Percentiles rank a stretch among this genome's conserved stretches.
These are phyloP conservation scores for Entelurus aequoreus DNA, from an alignment of 2,113 vertebrate genomes.

Conservation along the genomic window DNA sequence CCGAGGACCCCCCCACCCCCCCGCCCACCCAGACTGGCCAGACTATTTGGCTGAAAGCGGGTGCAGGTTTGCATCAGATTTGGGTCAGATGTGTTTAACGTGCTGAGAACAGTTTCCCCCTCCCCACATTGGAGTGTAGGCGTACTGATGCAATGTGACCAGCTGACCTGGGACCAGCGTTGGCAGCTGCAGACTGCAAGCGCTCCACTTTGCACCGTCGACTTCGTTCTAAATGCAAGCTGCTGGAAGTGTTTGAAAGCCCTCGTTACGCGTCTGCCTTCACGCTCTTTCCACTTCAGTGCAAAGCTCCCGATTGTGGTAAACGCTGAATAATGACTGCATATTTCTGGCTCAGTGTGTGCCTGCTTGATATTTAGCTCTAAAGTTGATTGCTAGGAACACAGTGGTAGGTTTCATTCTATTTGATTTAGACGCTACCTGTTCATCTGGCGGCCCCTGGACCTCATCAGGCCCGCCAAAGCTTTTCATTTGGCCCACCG, in stretches of 20 bases:
- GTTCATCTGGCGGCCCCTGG: too few species aligned
- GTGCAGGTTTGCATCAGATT: not conserved
- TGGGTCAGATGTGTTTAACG: conserved; percentile 11
- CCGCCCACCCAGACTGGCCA: not conserved
- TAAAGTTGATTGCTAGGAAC: too few species aligned
- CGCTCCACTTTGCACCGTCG: not conserved
- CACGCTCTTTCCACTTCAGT: not conserved
- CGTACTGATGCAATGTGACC: conserved; percentile 5
- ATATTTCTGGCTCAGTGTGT: too few species aligned
- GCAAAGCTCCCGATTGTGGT: not conserved
- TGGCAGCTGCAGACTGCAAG: not conserved
- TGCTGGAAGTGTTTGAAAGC: conserved; percentile 2
- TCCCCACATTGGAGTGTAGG: not conserved
- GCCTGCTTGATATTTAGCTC: too few species aligned
- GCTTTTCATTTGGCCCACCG: too few species aligned
- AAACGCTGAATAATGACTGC: not conserved
- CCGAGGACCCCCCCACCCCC: not conserved
- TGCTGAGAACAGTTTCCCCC: not conserved
- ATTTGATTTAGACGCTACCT: too few species aligned
- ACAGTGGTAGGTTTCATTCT: too few species aligned
- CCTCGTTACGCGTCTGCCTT: not conserved
- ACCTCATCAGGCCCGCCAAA: too few species aligned
- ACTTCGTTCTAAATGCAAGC: not conserved
- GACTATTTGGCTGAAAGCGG: not conserved
- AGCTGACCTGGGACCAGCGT: conserved; percentile 7